Percentiles rank a stretch among this genome's conserved stretches.
These are phyloP conservation scores for Cheilosia variabilis DNA, from an alignment of 2,888 invertebrate species.

Conservation along the genomic window DNA sequence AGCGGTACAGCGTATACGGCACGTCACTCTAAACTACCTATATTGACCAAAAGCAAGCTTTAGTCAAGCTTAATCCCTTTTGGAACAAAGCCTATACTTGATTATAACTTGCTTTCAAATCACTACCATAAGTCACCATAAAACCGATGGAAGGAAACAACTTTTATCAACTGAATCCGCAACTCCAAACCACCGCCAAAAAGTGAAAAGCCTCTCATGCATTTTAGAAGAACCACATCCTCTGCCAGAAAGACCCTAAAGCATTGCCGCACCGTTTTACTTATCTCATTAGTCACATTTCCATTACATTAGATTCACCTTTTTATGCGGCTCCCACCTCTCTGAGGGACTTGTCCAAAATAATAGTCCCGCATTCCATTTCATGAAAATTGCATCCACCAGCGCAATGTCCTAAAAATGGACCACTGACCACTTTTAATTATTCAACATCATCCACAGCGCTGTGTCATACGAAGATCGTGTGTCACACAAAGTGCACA, in stretches of 20 bases:
- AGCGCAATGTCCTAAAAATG: constrained; percentile 22
- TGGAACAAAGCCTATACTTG: too few species aligned
- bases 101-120: too few species aligned
- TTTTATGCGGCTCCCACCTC: background rate
- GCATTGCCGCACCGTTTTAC: background rate
- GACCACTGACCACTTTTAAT: constrained; percentile 47
- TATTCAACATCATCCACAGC: constrained; percentile 37
- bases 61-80: too few species aligned
- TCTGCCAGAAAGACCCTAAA: background rate
- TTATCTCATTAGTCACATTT: constrained; percentile 25
- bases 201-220: background rate
- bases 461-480: constrained; percentile 16
- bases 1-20: too few species aligned
- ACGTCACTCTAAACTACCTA: too few species aligned
- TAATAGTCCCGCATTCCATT: constrained; percentile 22
- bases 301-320: constrained; percentile 10
- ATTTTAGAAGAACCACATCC: background rate
- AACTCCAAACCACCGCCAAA: too few species aligned
- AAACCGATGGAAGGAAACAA: too few species aligned
- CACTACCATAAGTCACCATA: too few species aligned
- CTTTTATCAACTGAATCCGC: too few species aligned
- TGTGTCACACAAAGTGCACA: constrained; percentile 5
- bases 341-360: background rate
- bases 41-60: too few species aligned
- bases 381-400: constrained; percentile 46